A percentile compares a stretch with the other conserved stretches of the same genome.
Evolutionary conservation across 2,113 vertebrate genomes (phyloP).

Genomic region (Lophochroa leadbeateri): DNA sequence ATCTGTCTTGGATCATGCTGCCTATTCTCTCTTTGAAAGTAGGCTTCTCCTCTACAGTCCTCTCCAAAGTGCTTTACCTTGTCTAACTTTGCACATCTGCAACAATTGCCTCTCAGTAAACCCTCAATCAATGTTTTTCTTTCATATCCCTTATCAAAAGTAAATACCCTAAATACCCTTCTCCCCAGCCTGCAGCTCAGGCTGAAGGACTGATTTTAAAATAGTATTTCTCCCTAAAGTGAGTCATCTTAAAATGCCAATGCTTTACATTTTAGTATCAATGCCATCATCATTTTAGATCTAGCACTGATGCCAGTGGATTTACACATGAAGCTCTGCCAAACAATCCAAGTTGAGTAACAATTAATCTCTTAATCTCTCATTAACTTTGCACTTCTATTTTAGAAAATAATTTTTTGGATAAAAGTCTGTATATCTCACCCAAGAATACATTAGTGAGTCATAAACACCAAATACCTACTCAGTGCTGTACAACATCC

Average conservation of each 20-base stretch:
- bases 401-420: background rate
- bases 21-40: background rate
- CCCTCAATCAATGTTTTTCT: background rate
- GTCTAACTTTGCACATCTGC: background rate
- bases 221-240: background rate
- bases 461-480: background rate
- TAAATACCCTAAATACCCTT: background rate
- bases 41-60: background rate
- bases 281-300: background rate
- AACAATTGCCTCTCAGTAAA: background rate
- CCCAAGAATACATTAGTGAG: background rate
- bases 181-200: background rate
- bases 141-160: background rate
- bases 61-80: background rate
- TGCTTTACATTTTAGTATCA: background rate
- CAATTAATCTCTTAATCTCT: background rate
- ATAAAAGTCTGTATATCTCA: background rate
- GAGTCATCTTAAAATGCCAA: conserved; percentile 25
- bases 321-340: background rate
- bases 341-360: background rate
- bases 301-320: background rate
- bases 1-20: background rate
- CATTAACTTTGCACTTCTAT: background rate
- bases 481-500: background rate
- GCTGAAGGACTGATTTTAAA: background rate